Evolutionary conservation across 2,888 invertebrate species (phyloP), one percentile per base, ranked within the genome.

Genomic region (Eupithecia centaureata): DNA sequence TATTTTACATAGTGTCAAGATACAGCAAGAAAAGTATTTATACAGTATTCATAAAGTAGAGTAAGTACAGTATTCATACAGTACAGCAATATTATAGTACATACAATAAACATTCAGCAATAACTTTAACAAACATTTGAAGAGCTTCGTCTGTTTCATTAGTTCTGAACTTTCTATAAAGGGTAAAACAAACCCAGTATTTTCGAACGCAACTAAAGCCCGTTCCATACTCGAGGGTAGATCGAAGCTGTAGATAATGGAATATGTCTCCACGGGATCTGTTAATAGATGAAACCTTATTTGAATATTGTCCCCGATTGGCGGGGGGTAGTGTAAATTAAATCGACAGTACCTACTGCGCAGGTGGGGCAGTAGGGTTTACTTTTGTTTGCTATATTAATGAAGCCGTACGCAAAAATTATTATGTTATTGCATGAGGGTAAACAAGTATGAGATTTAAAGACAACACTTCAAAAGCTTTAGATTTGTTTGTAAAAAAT

Each of bases 261-360:
- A 80, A 89, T 86, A 86, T 86, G 87, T 89, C 88, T 84, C 89
- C 79, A 84, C 88, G 87, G 90, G 91, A 87, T 83, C 82, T 81
- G 86, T 87, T 90, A 91, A 91, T 91, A 91, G 88, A 89, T 84
- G 92, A 92, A 92, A 84, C 90, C 92, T 89, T 91, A 92, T 93
- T 93, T 92, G 91, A 92, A 93, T 93, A 92, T 89, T 86, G 90
- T 87, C 84, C 86, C 82, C 84, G 83, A 90, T 87, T 86, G 83
- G 83, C 85, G 83, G 88, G 89, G 90, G 91, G 89, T 84, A 82
- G 85, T 84, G 86, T 80, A 87, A 91, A 92, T 92, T 91, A 91
- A 92, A 91, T 88, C 83, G 83, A 79, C 79, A 77, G 62, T 63
- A 77, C 86, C 84, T 79, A 86, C 85, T 86, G 84, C 83, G 85